Conservation (phyloP, 2,797 vertebrate genomes). For the Masticophis lateralis region DNA sequence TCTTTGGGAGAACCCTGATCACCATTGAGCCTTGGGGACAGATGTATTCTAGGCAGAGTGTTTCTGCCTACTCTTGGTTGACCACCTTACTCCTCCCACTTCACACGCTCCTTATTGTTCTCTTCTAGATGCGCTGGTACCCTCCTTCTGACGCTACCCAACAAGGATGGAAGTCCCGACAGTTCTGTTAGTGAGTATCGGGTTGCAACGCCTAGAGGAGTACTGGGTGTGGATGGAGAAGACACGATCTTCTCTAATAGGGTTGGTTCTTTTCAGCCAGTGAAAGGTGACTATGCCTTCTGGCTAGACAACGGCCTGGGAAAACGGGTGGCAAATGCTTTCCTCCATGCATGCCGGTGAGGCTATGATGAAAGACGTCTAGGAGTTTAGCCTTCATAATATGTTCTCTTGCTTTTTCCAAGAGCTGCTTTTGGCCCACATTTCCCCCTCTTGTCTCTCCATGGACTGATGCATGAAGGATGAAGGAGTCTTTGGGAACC, state of each 20-base stretch:
- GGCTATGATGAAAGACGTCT: too few species aligned
- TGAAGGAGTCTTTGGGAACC: constrained; percentile 33
- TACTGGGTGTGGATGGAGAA: background rate
- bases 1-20: background rate
- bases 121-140: constrained; percentile 97
- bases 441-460: constrained; percentile 41
- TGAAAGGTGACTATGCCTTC: too few species aligned
- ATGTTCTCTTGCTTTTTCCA: constrained; percentile 8
- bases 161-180: constrained; percentile 98
- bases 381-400: background rate
- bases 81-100: background rate
- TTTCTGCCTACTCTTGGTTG: too few species aligned
- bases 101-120: constrained; percentile 45
- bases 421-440: constrained; percentile 45
- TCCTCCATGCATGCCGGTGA: background rate
- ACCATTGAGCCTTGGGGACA: background rate
- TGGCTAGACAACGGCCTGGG: background rate
- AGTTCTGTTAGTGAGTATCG: constrained; percentile 97
- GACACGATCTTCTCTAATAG: background rate
- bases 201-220: background rate
- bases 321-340: background rate
- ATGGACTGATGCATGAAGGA: constrained; percentile 51
- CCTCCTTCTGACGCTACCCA: constrained; percentile 92
- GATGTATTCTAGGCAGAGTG: background rate
- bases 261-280: background rate